A percentile compares a stretch with the other conserved stretches of the same genome.
These are phyloP conservation scores for Cryptotermes secundus DNA, from an alignment of 1,140 invertebrate genomes.

Conservation along the genomic window DNA sequence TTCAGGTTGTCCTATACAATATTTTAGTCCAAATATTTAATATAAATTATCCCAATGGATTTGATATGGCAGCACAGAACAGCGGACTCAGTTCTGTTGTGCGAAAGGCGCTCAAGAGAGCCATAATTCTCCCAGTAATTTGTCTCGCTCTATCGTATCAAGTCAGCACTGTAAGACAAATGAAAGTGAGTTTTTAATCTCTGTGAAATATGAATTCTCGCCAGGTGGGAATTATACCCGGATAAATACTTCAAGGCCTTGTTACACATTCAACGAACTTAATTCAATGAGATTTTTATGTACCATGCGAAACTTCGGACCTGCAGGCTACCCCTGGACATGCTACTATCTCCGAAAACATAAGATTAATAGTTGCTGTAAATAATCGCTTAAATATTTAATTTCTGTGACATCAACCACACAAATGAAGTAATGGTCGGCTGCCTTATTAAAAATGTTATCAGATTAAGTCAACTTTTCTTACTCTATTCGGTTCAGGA, in stretches of 20 bases:
- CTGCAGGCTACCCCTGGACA: neutral
- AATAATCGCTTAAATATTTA: neutral
- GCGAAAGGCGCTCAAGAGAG: neutral
- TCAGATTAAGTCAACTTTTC: neutral
- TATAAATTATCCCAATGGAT: neutral
- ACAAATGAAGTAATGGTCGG: neutral
- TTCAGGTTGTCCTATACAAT: neutral
- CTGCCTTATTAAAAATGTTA: neutral
- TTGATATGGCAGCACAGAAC: neutral
- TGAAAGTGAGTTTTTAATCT: slow-evolving; percentile 18
- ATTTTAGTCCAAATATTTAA: neutral
- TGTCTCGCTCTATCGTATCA: neutral
- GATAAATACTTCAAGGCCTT: neutral
- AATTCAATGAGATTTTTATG: slow-evolving; percentile 11
- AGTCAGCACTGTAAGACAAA: slow-evolving; percentile 16
- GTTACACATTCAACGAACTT: neutral
- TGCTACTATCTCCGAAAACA: neutral
- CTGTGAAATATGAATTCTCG: neutral
- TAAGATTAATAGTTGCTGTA: neutral
- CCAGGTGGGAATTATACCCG: neutral
- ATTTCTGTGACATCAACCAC: too few relatives aligned
- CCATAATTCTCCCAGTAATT: neutral
- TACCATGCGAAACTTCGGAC: neutral
- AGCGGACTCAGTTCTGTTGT: neutral
- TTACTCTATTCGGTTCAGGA: too few relatives aligned